Conservation (phyloP, 2,888 invertebrate species). For the Erpobdella octoculata region DNA sequence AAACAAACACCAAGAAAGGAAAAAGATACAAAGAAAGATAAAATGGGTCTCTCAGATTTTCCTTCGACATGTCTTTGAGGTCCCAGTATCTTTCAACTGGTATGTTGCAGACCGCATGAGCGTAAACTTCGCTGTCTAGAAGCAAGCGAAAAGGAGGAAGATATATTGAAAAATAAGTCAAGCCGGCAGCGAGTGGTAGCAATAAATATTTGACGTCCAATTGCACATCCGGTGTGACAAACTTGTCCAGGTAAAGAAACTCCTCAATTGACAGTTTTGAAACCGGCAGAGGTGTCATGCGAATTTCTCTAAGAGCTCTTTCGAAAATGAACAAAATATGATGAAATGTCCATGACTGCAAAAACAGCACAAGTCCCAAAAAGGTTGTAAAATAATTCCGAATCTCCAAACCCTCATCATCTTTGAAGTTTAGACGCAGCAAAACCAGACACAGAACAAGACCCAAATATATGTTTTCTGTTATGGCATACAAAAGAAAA, state of each 20-base stretch:
- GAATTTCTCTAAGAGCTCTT: neutral
- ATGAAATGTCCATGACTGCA: neutral
- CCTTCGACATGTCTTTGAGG: constrained; percentile 17
- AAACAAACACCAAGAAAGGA: neutral
- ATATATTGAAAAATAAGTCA: constrained; percentile 3
- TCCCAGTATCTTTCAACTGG: constrained; percentile 24
- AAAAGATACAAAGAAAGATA: constrained; percentile 6
- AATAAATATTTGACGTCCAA: neutral
- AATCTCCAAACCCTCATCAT: neutral
- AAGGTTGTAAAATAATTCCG: constrained; percentile 17
- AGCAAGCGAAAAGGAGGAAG: constrained; percentile 18
- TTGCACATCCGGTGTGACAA: neutral
- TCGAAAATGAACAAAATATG: constrained; percentile 5
- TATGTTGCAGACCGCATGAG: constrained; percentile 18
- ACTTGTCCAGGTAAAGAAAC: neutral
- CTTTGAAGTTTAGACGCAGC: neutral
- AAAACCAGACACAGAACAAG: neutral
- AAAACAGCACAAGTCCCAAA: constrained; percentile 10
- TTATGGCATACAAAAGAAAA: neutral
- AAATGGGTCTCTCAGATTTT: neutral
- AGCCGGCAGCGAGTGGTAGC: neutral
- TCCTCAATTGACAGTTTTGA: neutral
- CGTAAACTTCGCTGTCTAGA: neutral
- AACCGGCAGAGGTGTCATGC: no score
- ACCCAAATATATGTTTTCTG: neutral